Evolutionary conservation across 2,888 invertebrate species (phyloP), one percentile per base, ranked within the genome.

Genomic region (Thymelicus acteon): DNA sequence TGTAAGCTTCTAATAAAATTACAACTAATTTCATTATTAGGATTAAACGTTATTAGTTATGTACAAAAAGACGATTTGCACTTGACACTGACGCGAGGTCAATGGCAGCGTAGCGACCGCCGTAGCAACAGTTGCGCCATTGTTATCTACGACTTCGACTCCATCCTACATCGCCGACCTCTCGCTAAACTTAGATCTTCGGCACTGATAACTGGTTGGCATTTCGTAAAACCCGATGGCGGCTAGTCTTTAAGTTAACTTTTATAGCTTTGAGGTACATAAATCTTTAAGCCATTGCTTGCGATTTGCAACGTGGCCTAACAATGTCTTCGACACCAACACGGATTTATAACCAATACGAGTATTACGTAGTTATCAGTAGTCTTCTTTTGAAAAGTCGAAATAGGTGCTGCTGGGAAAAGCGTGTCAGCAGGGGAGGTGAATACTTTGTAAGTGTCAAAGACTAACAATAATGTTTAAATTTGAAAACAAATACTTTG

Each of bases 71-170:
- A 81, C 79, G 78, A 77, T 79, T 77, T 87, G 87, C 88, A 90
- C 88, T 90, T 90, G 89, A 87, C 88, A 86, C 85, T 75, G 79
- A 77, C 76, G 78, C 79, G 83, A 77, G 88, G 88, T 90, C 89
- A 87, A 85, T 85, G 88, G 83, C 87, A 82, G 76, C 79, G 80
- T 77, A 82, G 80, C 76, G 77, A 75, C 77, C 78, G 76, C 77
- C 78, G 75, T 76, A 77, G 78, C 79, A 75, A 75, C 76, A 76
- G 74, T 72, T 72, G 72, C 71, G 73, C 73, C 72, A 76, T 76
- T 75, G 73, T 76, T 74, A 75, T 73, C 69, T 70, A 72, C 67
- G 62, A 68, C 62, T 54, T 39, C 68, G 68, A 47, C 57, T 68
- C 81, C 83, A 84, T 81, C 78, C 78, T 85, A 79, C 86, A 86